Evolutionary conservation across 2,113 vertebrate genomes (phyloP).

Genomic region (Chauna torquata): DNA sequence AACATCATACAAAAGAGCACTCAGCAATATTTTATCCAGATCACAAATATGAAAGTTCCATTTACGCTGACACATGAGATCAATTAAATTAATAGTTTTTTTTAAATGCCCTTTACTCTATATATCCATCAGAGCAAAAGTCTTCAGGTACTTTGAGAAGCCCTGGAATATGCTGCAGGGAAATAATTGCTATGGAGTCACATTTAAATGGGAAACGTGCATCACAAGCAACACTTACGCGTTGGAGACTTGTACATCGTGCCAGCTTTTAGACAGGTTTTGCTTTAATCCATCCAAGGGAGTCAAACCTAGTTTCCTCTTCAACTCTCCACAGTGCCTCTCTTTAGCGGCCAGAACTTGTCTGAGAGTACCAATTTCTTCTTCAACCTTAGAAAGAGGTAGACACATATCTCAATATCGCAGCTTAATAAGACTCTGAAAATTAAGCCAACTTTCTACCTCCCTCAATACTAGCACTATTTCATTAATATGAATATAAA

Average conservation of each 20-base stretch:
- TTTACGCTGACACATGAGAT: accelerated
- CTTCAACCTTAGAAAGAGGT: slow-evolving; percentile 85
- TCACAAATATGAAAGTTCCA: accelerated
- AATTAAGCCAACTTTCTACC: background rate
- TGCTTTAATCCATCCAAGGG: slow-evolving; percentile 89
- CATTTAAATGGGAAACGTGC: accelerated
- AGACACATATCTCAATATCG: background rate
- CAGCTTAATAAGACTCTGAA: background rate
- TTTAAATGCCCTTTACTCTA: background rate
- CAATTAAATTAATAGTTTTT: background rate
- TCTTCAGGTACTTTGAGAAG: background rate
- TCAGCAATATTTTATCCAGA: background rate
- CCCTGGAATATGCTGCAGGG: background rate
- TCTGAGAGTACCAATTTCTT: slow-evolving; percentile 92
- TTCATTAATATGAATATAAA: accelerated
- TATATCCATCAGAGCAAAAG: background rate
- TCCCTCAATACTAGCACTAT: background rate
- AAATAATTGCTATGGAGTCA: background rate
- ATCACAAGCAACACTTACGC: slow-evolving; percentile 82
- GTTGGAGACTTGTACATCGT: slow-evolving; percentile 92
- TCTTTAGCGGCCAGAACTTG: slow-evolving; percentile 97
- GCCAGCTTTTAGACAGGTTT: slow-evolving; percentile 91
- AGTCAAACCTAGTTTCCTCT: slow-evolving; percentile 91
- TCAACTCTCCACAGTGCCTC: slow-evolving; percentile 88
- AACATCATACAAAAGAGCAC: accelerated